Base-by-base conservation (phyloP, 2,888 invertebrate genomes). In the Epistrophella euchroma region DNA sequence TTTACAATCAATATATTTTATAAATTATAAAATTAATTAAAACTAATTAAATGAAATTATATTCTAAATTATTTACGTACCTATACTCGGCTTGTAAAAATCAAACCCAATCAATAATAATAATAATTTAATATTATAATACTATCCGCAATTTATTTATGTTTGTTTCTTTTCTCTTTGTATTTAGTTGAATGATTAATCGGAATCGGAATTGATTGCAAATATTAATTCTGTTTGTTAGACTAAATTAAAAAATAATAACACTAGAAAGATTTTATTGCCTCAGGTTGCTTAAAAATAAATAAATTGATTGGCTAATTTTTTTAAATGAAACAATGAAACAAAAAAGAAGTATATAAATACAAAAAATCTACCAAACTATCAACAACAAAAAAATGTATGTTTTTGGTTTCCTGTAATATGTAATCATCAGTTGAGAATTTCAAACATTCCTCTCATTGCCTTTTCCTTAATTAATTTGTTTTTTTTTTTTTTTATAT, bases 71-170 rank as follows among this genome's bases (percentile, higher is more conserved):
- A 52, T 52, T 52, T 68, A 52, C 25, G 52, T 78, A 71, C 52
- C 71, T 71, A 77, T 60, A 74, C 55, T 64, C 56, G 82, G 86
- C 82, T 86, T 86, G 86, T 82, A 86, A 86, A 85, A 86, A 86
- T 86, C 86, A 86, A 86, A 80, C 86, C 82, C 75, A 81, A 81
- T 86, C 64, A 71, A 77, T 68, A 75, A 81, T 81, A 32, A 32
- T 32, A 77, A 77, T 62, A 62, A 66, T 32, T 71, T 81, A 81
- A 78, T 70, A 78, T 73, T 70, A 81, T 77, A 85, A 85, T 85
- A 85, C 85, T 81, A 85, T 81, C 22, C 76, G 80, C 52, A 84
- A 71, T 85, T 35, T 25, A 52, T 25, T 45, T 76, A 52, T 56
- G 72, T 58, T 22, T n/a, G n/a, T 15, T 47, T 35, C 15, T 4